Base-by-base conservation (phyloP, 2,113 vertebrate genomes). In the Tachycineta bicolor region DNA sequence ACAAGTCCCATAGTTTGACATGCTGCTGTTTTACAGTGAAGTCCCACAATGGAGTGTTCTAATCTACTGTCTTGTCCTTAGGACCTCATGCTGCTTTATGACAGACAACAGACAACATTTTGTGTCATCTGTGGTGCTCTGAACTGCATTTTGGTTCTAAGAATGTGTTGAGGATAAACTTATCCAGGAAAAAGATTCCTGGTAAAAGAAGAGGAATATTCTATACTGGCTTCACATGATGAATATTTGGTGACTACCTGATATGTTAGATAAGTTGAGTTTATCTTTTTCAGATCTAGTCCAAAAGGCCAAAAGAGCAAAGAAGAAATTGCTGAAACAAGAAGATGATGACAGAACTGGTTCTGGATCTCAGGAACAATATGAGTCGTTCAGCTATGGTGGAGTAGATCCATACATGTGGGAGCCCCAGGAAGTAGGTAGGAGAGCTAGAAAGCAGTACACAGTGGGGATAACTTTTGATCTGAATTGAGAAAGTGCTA, bases 351-450 rank as follows among this genome's bases (percentile, higher is more conserved):
- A 99, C 71, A 98, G 98, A 89, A 89, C 86, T 6, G 99, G 99
- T 16, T 97, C 98, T 4, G 98, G 98, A 47, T 97, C 97, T 79
- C 98, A 98, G 83, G 97, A 98, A 4, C 97, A 96, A 82, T 99
- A 99, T 2, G 99, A 99, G 73, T 99, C 99, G 8, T 99, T 99
- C 96, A 99, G 98, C 96, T 99, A 99, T 76, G 99, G 99, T 29
- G 99, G 99, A 73, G 98, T 99, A 24, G 99, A 99, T 94, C 99
- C 99, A 0, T 99, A 98, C 86, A 99, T 99, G 99, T 99, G 99
- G 99, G 99, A 99, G 90, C 99, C 99, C 52, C 99, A 99, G 96
- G 99, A 99, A 95, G 98, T 99, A 62, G 99, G 99, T 99, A 96
- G 98, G 98, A 84, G 62, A 78, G 33, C 53, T 55, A 26, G 67